Conservation (phyloP, 2,888 invertebrate species). For the Fabriciana adippe region DNA sequence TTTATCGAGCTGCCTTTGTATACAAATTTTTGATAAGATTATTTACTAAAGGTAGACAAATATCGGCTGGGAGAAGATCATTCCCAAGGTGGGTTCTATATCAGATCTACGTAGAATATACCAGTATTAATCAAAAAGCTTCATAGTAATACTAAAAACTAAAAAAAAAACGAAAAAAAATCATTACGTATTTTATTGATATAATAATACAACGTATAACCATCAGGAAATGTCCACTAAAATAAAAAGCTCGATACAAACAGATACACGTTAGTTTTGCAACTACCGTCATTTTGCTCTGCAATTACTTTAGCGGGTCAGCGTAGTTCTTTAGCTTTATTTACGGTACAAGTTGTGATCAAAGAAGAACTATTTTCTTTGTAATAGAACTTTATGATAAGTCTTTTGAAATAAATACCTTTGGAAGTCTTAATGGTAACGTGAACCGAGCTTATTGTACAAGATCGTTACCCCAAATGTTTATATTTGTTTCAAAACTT, state of each 20-base stretch:
- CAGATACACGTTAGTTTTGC: slow-evolving; percentile 18
- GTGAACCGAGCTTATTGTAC: slow-evolving; percentile 8
- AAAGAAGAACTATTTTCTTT: slow-evolving; percentile 23
- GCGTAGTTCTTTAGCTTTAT: slow-evolving; percentile 29
- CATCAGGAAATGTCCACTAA: not conserved
- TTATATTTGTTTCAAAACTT: too few species aligned
- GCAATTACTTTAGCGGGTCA: slow-evolving; percentile 41
- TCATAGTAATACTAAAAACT: too few species aligned
- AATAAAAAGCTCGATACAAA: slow-evolving; percentile 10
- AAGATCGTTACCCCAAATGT: not conserved
- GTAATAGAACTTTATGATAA: slow-evolving; percentile 20
- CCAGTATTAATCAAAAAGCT: too few species aligned
- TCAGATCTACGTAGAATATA: too few species aligned
- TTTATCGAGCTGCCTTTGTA: too few species aligned
- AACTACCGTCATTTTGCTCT: slow-evolving; percentile 35
- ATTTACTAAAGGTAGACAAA: too few species aligned
- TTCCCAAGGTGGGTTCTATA: too few species aligned
- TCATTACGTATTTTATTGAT: too few species aligned
- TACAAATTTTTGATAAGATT: too few species aligned
- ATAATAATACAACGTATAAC: too few species aligned
- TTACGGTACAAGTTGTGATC: slow-evolving; percentile 23
- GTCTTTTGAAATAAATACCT: slow-evolving; percentile 15
- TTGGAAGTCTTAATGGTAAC: slow-evolving; percentile 4
- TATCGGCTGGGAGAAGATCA: too few species aligned
- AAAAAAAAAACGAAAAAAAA: too few species aligned